Conservation (phyloP, 1,140 invertebrate genomes). For the Zophobas morio region DNA sequence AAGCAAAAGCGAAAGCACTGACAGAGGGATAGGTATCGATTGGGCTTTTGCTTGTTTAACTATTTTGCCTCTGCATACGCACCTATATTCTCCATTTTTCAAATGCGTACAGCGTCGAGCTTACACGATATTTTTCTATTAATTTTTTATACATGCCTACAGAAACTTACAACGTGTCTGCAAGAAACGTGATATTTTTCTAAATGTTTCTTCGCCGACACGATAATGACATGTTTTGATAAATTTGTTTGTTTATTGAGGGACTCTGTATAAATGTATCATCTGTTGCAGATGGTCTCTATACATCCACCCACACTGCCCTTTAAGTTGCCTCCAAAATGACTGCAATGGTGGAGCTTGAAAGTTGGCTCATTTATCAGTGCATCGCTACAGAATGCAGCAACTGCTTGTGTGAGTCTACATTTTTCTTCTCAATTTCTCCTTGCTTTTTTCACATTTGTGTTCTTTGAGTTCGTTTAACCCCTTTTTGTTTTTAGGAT, state of each 20-base stretch:
- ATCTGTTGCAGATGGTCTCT: constrained; percentile 25
- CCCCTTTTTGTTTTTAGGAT: constrained; percentile 54
- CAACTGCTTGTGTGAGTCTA: constrained; percentile 72
- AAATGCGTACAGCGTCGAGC: too few relatives aligned
- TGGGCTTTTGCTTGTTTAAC: constrained; percentile 30
- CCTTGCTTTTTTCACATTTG: constrained; percentile 13
- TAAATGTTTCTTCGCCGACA: too few relatives aligned
- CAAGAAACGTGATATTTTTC: too few relatives aligned
- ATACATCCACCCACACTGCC: constrained; percentile 35
- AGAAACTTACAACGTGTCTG: too few relatives aligned
- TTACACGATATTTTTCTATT: too few relatives aligned
- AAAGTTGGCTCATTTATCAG: constrained; percentile 76
- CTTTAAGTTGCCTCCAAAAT: constrained; percentile 65
- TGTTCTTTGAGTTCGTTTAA: constrained; percentile 45
- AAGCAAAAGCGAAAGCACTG: constrained; percentile 10
- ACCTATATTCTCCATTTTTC: neutral
- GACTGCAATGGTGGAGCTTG: constrained; percentile 74
- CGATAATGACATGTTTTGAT: neutral
- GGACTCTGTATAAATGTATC: neutral
- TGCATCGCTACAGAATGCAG: constrained; percentile 75
- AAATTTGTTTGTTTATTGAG: neutral
- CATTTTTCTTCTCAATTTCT: constrained; percentile 6
- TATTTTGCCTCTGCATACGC: constrained; percentile 33
- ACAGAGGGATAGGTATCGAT: constrained; percentile 22
- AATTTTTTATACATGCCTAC: too few relatives aligned